Conservation (phyloP, 1,140 invertebrate genomes). For the Drosophila novamexicana region DNA sequence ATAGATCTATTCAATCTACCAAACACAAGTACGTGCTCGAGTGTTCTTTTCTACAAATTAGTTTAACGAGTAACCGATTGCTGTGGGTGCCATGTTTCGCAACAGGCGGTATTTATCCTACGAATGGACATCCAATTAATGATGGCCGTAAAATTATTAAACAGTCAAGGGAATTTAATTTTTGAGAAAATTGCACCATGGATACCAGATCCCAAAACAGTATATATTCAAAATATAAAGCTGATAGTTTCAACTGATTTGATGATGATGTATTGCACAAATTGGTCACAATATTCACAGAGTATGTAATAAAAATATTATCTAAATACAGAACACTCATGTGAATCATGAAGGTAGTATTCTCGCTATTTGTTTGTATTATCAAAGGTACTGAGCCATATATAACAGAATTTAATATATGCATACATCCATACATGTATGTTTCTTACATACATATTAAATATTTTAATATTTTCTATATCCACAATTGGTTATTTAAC, state of each 20-base stretch:
- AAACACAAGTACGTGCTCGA: conserved; percentile 7
- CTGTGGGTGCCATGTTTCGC: not conserved
- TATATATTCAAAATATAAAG: conserved; percentile 20
- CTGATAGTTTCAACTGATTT: conserved; percentile 24
- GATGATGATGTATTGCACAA: conserved; percentile 1
- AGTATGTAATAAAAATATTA: conserved; percentile 17
- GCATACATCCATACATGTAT: not conserved
- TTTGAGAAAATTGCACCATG: too few species aligned
- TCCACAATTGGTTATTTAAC: not conserved
- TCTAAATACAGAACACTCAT: not conserved
- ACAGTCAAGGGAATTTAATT: not conserved
- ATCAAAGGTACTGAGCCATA: conserved; percentile 13
- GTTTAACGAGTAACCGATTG: conserved; percentile 13
- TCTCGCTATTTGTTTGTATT: not conserved
- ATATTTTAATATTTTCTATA: not conserved
- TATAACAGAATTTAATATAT: not conserved
- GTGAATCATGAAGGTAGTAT: not conserved
- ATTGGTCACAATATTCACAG: conserved; percentile 28
- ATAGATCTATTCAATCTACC: conserved; percentile 17
- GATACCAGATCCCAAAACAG: not conserved
- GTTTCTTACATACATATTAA: conserved; percentile 3
- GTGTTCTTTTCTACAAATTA: conserved; percentile 14
- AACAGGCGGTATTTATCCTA: not conserved
- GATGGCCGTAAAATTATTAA: not conserved
- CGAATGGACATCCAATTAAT: not conserved